phyloP scores from a whole-genome alignment of 1,140 invertebrate genomes.

The Lucilia cuprina region DNA sequence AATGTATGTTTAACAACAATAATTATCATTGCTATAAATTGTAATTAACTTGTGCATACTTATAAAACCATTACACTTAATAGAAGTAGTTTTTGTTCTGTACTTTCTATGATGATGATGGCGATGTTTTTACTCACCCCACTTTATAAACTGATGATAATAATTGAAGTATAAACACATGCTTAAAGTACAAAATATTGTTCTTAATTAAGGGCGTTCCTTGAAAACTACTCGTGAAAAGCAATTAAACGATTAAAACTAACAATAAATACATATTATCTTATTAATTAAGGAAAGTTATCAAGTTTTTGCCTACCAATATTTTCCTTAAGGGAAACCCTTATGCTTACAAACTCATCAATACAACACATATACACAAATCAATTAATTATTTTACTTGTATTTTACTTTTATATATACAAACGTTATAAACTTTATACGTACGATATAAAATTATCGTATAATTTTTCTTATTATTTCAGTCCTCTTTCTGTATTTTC shows the following conservation, averaged over 20 bases:
- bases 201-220: background rate
- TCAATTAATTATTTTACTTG: slow-evolving; percentile 10
- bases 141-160: background rate
- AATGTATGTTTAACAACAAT: background rate
- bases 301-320: too few relatives aligned
- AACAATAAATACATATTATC: too few relatives aligned
- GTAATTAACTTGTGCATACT: slow-evolving; percentile 9
- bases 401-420: background rate
- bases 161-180: slow-evolving; percentile 14
- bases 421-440: background rate
- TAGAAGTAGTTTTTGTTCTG: background rate
- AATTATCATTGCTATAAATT: slow-evolving; percentile 8
- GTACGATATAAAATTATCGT: background rate
- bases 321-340: background rate
- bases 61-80: slow-evolving; percentile 23
- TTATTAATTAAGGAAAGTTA: too few relatives aligned
- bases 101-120: background rate
- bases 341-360: background rate
- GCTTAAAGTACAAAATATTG: slow-evolving; percentile 7
- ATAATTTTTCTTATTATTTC: background rate
- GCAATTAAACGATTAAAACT: too few relatives aligned
- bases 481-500: background rate
- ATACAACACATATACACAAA: background rate
- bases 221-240: too few relatives aligned
- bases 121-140: background rate